Conservation (phyloP, 2,113 vertebrate species). For the Rhinogobius similis region DNA sequence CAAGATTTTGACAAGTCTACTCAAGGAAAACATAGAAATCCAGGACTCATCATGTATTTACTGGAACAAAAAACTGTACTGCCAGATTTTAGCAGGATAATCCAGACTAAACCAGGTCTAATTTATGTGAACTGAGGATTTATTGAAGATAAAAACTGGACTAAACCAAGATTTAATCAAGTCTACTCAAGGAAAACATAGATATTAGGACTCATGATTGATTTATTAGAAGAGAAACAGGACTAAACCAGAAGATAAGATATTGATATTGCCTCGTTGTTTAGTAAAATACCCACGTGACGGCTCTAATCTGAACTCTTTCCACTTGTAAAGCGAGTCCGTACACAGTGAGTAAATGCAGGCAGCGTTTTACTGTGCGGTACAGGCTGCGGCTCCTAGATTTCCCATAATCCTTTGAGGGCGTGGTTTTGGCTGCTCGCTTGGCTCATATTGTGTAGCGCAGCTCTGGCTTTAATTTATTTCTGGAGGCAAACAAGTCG, state of each 20-base stretch:
- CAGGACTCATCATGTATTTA: neutral
- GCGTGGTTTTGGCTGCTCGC: conserved; percentile 69
- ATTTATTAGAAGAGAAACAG: too few species aligned
- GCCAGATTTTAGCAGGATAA: too few species aligned
- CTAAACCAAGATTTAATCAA: neutral
- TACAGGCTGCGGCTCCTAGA: conserved; percentile 33
- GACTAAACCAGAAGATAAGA: too few species aligned
- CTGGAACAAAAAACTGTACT: neutral
- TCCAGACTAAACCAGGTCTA: too few species aligned
- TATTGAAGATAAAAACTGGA: neutral
- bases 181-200: neutral
- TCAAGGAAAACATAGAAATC: too few species aligned
- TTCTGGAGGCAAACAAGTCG: conserved; percentile 69
- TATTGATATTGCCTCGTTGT: too few species aligned
- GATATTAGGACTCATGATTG: too few species aligned
- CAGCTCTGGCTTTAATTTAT: conserved; percentile 87
- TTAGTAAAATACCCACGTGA: too few species aligned
- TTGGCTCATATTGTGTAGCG: conserved; percentile 71
- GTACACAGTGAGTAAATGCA: neutral
- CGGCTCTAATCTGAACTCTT: neutral
- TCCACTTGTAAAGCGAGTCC: neutral
- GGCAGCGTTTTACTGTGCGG: neutral
- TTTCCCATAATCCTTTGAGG: conserved; percentile 79
- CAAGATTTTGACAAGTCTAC: neutral
- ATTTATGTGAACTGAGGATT: too few species aligned